Evolutionary conservation across 2,797 vertebrate species (phyloP).

Genomic region (Halcyon leucocephala): DNA sequence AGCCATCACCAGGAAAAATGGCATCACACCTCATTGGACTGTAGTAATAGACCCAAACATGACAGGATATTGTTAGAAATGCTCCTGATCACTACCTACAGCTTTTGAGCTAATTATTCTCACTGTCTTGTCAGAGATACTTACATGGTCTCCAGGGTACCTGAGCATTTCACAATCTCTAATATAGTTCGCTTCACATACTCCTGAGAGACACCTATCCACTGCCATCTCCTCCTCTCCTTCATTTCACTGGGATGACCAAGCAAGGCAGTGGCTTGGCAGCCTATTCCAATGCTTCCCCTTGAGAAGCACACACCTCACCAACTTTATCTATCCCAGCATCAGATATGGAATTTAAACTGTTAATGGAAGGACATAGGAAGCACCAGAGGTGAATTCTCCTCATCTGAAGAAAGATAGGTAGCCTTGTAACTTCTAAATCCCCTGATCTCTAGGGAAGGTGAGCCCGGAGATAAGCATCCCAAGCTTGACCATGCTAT

Average conservation of each 20-base stretch:
- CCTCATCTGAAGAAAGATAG: not conserved
- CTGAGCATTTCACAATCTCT: not conserved
- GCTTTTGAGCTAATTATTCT: slow-evolving; percentile 45
- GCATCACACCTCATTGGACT: slow-evolving; percentile 28
- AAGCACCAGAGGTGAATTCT: not conserved
- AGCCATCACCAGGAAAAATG: slow-evolving; percentile 9
- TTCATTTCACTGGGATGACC: not conserved
- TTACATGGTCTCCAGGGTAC: not conserved
- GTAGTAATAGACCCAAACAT: slow-evolving; percentile 43
- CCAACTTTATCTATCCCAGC: not conserved
- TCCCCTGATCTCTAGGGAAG: not conserved
- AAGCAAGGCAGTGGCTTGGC: not conserved
- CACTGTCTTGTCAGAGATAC: slow-evolving; percentile 12
- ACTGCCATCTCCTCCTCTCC: not conserved
- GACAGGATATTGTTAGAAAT: slow-evolving; percentile 36
- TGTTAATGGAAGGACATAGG: not conserved
- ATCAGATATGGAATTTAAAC: not conserved
- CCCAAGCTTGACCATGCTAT: not conserved
- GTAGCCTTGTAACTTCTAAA: not conserved
- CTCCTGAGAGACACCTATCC: not conserved
- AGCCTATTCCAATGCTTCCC: not conserved
- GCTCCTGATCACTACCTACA: slow-evolving; percentile 8
- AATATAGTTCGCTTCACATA: not conserved
- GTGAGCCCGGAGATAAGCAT: not conserved
- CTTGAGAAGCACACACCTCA: not conserved